Percentiles rank a stretch among this genome's conserved stretches.
phyloP scores from a whole-genome alignment of 2,888 invertebrate species.

The Catotricha subobsoleta region DNA sequence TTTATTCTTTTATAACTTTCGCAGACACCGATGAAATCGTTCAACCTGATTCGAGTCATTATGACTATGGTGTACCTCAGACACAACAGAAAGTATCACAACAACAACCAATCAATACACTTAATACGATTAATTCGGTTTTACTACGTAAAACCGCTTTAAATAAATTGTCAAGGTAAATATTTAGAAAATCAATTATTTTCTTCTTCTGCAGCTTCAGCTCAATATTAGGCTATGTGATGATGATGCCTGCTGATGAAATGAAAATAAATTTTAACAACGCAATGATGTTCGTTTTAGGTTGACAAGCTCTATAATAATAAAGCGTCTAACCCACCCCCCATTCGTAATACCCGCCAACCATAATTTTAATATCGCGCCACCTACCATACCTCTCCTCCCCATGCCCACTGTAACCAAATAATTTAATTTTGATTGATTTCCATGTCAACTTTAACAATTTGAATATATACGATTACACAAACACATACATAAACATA shows the following conservation, averaged over 20 bases:
- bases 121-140: constrained; percentile 22
- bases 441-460: too few relatives aligned
- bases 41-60: constrained; percentile 11
- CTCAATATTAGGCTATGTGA: too few relatives aligned
- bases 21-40: constrained; percentile 24
- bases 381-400: too few relatives aligned
- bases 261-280: too few relatives aligned
- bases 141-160: constrained; percentile 31
- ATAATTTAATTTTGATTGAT: background rate
- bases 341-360: too few relatives aligned
- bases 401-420: background rate
- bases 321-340: too few relatives aligned
- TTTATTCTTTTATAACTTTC: too few relatives aligned
- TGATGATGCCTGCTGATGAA: too few relatives aligned
- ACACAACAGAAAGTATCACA: constrained; percentile 10
- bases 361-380: background rate
- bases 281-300: too few relatives aligned
- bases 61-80: constrained; percentile 14
- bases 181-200: constrained; percentile 7
- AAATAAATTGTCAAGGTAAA: constrained; percentile 31
- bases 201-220: background rate
- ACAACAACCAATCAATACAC: constrained; percentile 13
- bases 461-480: background rate
- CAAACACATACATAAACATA: background rate
- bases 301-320: too few relatives aligned